Percentiles rank a stretch among this genome's conserved stretches.
phyloP scores from a whole-genome alignment of 2,888 invertebrate species.

The Parascotia fuliginaria region DNA sequence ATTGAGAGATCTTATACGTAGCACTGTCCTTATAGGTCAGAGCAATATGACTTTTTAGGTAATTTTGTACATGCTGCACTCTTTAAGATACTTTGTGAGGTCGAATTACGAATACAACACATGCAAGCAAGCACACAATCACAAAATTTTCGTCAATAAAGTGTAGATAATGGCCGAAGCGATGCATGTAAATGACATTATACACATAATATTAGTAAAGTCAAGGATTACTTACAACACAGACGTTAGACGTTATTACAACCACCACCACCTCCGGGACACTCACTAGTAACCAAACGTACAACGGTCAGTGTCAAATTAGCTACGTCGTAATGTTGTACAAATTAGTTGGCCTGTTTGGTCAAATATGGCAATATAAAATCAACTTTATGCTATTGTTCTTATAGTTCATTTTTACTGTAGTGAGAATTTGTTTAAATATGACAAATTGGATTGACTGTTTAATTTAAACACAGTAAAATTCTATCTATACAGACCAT shows the following conservation, averaged over 20 bases:
- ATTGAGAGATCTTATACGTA: too few relatives aligned
- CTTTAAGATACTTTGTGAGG: too few relatives aligned
- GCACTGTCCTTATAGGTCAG: too few relatives aligned
- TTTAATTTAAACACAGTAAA: too few relatives aligned
- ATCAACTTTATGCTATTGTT: neutral
- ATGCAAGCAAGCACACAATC: too few relatives aligned
- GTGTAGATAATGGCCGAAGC: neutral
- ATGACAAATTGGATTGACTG: too few relatives aligned
- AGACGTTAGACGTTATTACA: constrained; percentile 66
- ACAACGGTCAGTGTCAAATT: constrained; percentile 52
- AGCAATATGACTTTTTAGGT: too few relatives aligned
- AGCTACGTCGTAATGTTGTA: constrained; percentile 38
- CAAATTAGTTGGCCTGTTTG: neutral
- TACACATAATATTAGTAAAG: constrained; percentile 70
- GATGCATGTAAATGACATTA: constrained; percentile 27
- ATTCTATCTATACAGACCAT: too few relatives aligned
- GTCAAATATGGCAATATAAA: neutral
- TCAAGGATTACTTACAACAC: constrained; percentile 82
- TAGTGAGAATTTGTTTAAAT: neutral
- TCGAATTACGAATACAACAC: neutral
- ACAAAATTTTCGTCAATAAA: constrained; percentile 5
- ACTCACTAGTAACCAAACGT: constrained; percentile 54
- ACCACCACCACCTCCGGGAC: constrained; percentile 75
- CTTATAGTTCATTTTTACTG: neutral
- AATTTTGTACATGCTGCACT: too few relatives aligned